These are phyloP conservation scores for Leucozona laternaria DNA, from an alignment of 2,888 invertebrate species.

Conservation along the genomic window DNA sequence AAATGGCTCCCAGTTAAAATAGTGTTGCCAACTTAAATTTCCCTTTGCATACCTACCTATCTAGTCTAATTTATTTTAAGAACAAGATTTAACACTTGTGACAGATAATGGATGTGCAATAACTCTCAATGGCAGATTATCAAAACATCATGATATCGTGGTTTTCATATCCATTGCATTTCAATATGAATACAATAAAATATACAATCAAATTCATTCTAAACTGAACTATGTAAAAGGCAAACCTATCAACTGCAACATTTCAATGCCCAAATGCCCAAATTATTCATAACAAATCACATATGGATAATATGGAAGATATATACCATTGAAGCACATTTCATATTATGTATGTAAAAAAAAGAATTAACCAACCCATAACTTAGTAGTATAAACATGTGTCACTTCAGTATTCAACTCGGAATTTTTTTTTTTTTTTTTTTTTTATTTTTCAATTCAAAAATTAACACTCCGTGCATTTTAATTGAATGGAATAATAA, in stretches of 20 bases:
- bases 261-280: conserved; percentile 30
- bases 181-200: background rate
- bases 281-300: conserved; percentile 43
- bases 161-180: conserved; percentile 4
- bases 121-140: conserved; percentile 36
- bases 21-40: no score
- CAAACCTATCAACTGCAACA: conserved; percentile 7
- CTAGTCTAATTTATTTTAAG: no score
- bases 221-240: conserved; percentile 12
- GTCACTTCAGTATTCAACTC: conserved; percentile 64
- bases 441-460: conserved; percentile 16
- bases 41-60: no score
- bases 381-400: conserved; percentile 62
- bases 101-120: conserved; percentile 30
- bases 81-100: conserved; percentile 3
- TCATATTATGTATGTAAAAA: background rate
- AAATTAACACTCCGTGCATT: conserved; percentile 67
- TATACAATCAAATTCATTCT: conserved; percentile 40
- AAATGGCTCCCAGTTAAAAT: no score
- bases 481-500: conserved; percentile 69
- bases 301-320: background rate
- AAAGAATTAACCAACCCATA: background rate
- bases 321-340: conserved; percentile 25
- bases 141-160: conserved; percentile 42
- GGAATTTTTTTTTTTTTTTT: background rate